Base-by-base conservation (phyloP, 2,888 invertebrate species). In the Acleris laterana region DNA sequence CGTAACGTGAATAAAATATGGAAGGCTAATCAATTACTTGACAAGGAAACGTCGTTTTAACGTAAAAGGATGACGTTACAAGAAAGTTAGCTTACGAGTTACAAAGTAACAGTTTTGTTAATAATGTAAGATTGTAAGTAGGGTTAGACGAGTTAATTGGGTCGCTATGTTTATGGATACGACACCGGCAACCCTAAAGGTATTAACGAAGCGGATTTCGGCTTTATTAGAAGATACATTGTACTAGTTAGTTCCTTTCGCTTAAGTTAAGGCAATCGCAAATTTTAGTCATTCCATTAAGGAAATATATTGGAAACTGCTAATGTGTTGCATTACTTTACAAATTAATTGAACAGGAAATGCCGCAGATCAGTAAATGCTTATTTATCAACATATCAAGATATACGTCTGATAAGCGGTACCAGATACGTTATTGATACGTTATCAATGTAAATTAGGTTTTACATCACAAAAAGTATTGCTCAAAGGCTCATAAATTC, bases 351-450 rank as follows among this genome's bases (percentile, higher is more conserved):
- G 9, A 38, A 13, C 38, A 38, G 13, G 38, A 38, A 38, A 11
- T 38, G 11, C 32, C 3, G 0, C 2, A 32, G 9, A 32, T 32
- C 9, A 32, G 3, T 32, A 32, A 9, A 32, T 16, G 46, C 16
- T 22, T 16, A 48, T 3, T 42, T 59, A 64, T 59, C 52, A 59
- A 20, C 56, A 16, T 50, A n/a, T 42, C 25, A 22, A 56, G 16
- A 6, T 49, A 60, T 60, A 59, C 9, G 20, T 65, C 50, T 9
- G 60, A 65, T 65, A 28, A 55, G n/a, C 49, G 28, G 17, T 65
- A 49, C 56, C 55, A 61, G 55, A 56, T 60, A 42, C 11, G 25
- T 32, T n/a, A 49, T 19, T 9, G 58, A 25, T 52, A 25, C 0
- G 11, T 49, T n/a, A 42, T 48, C 13, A 49, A 59, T 64, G 32